phyloP scores from a whole-genome alignment of 2,113 vertebrate species.

The Grammomys surdaster region DNA sequence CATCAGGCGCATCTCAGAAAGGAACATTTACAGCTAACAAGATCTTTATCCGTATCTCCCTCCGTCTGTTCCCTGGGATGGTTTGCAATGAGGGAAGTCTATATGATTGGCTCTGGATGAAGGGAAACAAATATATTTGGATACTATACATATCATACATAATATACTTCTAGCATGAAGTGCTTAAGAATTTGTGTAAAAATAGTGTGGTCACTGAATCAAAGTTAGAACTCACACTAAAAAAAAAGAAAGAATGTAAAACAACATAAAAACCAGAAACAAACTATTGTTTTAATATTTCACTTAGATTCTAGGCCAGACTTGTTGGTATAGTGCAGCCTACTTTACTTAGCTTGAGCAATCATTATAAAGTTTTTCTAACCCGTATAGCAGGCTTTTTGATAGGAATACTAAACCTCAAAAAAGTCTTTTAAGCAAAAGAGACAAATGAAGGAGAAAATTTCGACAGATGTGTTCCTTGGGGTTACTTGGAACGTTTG shows the following conservation, averaged over 20 bases:
- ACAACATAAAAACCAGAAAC: not conserved
- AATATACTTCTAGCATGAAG: not conserved
- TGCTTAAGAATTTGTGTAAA: not conserved
- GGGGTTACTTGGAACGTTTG: not conserved
- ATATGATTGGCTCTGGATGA: not conserved
- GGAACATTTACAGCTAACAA: not conserved
- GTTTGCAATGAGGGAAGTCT: not conserved
- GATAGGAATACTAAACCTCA: not conserved
- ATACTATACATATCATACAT: not conserved
- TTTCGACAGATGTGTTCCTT: not conserved
- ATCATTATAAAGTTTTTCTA: not conserved
- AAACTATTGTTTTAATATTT: not conserved
- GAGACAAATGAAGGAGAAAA: not conserved
- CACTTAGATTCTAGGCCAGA: not conserved
- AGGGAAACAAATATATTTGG: not conserved
- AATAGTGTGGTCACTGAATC: not conserved
- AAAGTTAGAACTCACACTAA: not conserved
- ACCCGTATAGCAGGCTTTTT: not conserved
- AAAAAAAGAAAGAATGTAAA: not conserved
- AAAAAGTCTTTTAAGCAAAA: not conserved
- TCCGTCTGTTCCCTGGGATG: not conserved
- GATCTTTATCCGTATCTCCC: not conserved
- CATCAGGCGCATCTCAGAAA: not conserved
- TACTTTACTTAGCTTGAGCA: not conserved
- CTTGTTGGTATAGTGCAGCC: not conserved